A percentile compares a stretch with the other conserved stretches of the same genome.
Evolutionary conservation across 2,113 vertebrate genomes (phyloP).

Genomic region (Ophthalmolycus amberensis): DNA sequence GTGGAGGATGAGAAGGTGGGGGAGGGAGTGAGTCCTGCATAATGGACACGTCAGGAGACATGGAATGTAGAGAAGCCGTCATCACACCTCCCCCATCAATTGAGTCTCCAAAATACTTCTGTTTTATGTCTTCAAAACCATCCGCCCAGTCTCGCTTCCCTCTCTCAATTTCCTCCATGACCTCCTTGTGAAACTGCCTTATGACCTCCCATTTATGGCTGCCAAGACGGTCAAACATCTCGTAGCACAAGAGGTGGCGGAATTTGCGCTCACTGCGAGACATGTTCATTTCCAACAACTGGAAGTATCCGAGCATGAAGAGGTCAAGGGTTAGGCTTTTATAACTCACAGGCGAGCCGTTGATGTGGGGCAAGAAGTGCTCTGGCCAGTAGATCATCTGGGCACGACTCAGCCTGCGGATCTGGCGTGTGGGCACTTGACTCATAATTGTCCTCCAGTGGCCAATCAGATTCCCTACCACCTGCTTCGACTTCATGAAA

Average conservation of each 20-base stretch:
- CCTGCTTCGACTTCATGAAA: conserved; percentile 91
- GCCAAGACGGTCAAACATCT: conserved; percentile 97
- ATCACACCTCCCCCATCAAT: conserved; percentile 69
- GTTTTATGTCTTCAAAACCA: conserved; percentile 92
- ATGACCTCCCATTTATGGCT: conserved; percentile 93
- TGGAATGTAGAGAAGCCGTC: conserved; percentile 65
- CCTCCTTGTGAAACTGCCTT: conserved; percentile 90
- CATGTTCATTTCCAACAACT: conserved; percentile 97
- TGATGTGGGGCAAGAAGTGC: conserved; percentile 92
- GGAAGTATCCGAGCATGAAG: conserved; percentile 99
- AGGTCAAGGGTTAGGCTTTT: conserved; percentile 94
- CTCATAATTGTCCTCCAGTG: conserved; percentile 92
- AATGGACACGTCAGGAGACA: conserved; percentile 56
- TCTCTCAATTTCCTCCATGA: conserved; percentile 88
- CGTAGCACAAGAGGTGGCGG: conserved; percentile 95
- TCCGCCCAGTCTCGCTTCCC: conserved; percentile 89
- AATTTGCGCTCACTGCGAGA: conserved; percentile 92
- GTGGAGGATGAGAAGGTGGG: conserved; percentile 67
- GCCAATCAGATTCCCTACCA: conserved; percentile 89
- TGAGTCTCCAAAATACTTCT: conserved; percentile 88
- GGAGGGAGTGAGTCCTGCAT: conserved; percentile 56
- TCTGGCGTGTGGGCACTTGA: conserved; percentile 87
- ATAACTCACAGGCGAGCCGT: conserved; percentile 86
- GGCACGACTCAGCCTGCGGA: conserved; percentile 84
- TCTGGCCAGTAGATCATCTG: conserved; percentile 94